A percentile compares a stretch with the other conserved stretches of the same genome.
Conservation (phyloP, 1,140 invertebrate species). For the Lineus longissimus region DNA sequence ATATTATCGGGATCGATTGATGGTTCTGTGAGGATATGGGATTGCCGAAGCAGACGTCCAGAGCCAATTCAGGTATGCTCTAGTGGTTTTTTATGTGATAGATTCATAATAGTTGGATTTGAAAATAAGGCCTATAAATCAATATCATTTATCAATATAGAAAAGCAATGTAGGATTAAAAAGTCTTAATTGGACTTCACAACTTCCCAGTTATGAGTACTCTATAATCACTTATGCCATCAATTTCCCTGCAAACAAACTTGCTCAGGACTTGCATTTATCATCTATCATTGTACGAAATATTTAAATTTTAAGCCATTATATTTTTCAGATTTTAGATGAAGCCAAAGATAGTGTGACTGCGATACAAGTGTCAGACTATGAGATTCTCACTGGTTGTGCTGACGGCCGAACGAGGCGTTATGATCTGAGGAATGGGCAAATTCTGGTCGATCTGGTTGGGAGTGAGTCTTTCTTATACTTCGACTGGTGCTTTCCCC, state of each 20-base stretch:
- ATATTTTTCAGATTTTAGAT: slow-evolving; percentile 70
- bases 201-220: too few relatives aligned
- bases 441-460: slow-evolving; percentile 78
- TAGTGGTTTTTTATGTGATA: slow-evolving; percentile 4
- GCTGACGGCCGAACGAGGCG: slow-evolving; percentile 81
- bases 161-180: too few relatives aligned
- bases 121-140: too few relatives aligned
- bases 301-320: too few relatives aligned
- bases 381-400: slow-evolving; percentile 87
- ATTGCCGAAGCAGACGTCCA: slow-evolving; percentile 67
- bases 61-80: slow-evolving; percentile 64
- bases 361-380: slow-evolving; percentile 75
- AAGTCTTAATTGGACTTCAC: too few relatives aligned
- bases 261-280: too few relatives aligned
- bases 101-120: too few relatives aligned
- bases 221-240: too few relatives aligned
- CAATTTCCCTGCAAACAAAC: too few relatives aligned
- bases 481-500: neutral
- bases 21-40: slow-evolving; percentile 85
- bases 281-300: too few relatives aligned
- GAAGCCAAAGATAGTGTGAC: slow-evolving; percentile 93
- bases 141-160: too few relatives aligned
- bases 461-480: slow-evolving; percentile 70
- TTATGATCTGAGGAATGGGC: slow-evolving; percentile 86
- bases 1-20: slow-evolving; percentile 87